Conservation (phyloP, 2,113 vertebrate species). For the Lucifuga dentata region DNA sequence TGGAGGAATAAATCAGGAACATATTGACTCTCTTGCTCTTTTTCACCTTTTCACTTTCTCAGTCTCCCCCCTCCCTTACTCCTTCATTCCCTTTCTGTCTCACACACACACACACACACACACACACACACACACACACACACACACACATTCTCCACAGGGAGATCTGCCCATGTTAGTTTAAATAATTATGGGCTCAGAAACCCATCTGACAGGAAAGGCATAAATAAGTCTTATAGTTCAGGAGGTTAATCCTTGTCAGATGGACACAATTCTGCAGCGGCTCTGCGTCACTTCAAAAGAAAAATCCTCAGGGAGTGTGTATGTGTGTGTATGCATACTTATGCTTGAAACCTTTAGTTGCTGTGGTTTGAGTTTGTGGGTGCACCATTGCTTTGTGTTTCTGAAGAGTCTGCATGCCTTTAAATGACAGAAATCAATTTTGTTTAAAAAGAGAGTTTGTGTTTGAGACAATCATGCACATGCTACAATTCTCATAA, state of each 20-base stretch:
- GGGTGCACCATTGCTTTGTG: conserved; percentile 3
- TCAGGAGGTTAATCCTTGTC: conserved; percentile 38
- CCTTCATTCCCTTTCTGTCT: not conserved
- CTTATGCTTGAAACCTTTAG: conserved; percentile 1
- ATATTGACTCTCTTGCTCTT: conserved; percentile 9
- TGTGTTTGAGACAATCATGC: not conserved
- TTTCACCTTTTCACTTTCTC: conserved; percentile 20
- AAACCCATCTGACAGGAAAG: conserved; percentile 10
- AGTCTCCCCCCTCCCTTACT: not conserved
- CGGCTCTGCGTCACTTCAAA: conserved; percentile 22
- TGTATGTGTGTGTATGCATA: not conserved
- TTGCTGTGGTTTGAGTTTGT: not conserved
- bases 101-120: not conserved
- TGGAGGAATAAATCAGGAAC: conserved; percentile 54
- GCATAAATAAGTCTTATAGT: conserved; percentile 14
- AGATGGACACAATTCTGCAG: conserved; percentile 9
- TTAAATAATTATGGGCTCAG: conserved; percentile 42
- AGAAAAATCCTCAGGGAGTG: not conserved
- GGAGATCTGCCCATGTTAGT: conserved; percentile 12
- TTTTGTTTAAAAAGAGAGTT: no score
- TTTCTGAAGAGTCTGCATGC: conserved; percentile 4
- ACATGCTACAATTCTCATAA: not conserved
- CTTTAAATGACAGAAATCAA: conserved; percentile 10
- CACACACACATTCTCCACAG: no score
- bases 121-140: conserved; percentile 2